These are phyloP conservation scores for Elegia similella DNA, from an alignment of 2,888 invertebrate genomes.

Conservation along the genomic window DNA sequence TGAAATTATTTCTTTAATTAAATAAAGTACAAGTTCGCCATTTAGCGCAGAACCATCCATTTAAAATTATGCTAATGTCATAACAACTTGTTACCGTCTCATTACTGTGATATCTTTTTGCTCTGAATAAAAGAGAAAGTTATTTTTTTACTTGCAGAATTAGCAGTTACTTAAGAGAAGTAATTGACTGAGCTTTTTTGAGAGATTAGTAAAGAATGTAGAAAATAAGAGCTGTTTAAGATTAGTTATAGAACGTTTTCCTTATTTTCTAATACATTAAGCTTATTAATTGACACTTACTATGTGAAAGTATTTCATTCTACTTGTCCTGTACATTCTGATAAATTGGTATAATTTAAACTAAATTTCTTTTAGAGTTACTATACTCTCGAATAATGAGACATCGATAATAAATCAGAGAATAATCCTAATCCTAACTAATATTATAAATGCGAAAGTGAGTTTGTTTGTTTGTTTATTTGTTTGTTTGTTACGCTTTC, in stretches of 20 bases:
- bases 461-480: too few species aligned
- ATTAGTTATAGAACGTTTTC: neutral
- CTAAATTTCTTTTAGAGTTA: too few species aligned
- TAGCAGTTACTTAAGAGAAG: conserved; percentile 7
- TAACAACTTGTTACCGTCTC: conserved; percentile 11
- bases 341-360: too few species aligned
- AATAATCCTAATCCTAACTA: too few species aligned
- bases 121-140: neutral
- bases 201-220: too few species aligned
- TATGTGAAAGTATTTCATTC: too few species aligned
- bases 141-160: neutral
- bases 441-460: too few species aligned
- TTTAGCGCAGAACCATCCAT: conserved; percentile 1
- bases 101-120: conserved; percentile 7
- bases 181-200: neutral
- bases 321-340: too few species aligned
- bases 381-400: too few species aligned
- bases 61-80: conserved; percentile 6
- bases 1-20: conserved; percentile 4
- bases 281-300: neutral
- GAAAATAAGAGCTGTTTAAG: neutral
- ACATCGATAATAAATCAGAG: too few species aligned
- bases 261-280: neutral
- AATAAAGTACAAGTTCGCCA: neutral
- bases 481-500: too few species aligned